Evolutionary conservation across 2,888 invertebrate species (phyloP).

Genomic region (Acanthosoma haemorrhoidale): DNA sequence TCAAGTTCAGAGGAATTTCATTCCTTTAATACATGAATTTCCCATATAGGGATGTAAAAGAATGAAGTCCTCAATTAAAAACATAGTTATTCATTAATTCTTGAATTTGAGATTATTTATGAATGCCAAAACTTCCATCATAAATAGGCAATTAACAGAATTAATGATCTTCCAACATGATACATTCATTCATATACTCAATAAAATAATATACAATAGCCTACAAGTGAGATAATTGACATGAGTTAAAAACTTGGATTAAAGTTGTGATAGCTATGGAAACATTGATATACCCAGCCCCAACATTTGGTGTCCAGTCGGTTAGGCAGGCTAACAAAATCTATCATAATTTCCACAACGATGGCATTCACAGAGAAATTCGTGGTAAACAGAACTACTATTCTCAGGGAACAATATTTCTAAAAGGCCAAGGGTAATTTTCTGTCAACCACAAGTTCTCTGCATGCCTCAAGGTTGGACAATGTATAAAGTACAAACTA

Average conservation of each 20-base stretch:
- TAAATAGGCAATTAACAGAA: neutral
- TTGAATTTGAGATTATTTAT: conserved; percentile 2
- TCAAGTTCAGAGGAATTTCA: conserved; percentile 3
- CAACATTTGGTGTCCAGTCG: conserved; percentile 28
- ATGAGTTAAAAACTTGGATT: conserved; percentile 17
- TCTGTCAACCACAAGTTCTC: conserved; percentile 30
- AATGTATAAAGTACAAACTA: conserved; percentile 29
- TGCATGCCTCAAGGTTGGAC: conserved; percentile 25
- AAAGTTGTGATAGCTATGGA: conserved; percentile 26
- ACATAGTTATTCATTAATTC: neutral
- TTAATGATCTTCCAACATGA: conserved; percentile 1
- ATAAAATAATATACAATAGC: conserved; percentile 13
- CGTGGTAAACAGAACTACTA: conserved; percentile 29
- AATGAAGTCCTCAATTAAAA: neutral
- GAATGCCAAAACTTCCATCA: conserved; percentile 5
- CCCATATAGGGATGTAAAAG: neutral
- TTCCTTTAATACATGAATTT: neutral
- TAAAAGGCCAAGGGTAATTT: conserved; percentile 25
- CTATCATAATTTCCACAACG: conserved; percentile 29
- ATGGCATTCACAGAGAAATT: conserved; percentile 16
- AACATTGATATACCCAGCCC: conserved; percentile 12
- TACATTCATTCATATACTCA: neutral
- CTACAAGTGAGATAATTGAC: conserved; percentile 28
- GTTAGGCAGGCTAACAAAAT: conserved; percentile 33
- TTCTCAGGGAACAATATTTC: conserved; percentile 25